Evolutionary conservation across 2,797 vertebrate species (phyloP).

Genomic region (Sebastes oblongus): DNA sequence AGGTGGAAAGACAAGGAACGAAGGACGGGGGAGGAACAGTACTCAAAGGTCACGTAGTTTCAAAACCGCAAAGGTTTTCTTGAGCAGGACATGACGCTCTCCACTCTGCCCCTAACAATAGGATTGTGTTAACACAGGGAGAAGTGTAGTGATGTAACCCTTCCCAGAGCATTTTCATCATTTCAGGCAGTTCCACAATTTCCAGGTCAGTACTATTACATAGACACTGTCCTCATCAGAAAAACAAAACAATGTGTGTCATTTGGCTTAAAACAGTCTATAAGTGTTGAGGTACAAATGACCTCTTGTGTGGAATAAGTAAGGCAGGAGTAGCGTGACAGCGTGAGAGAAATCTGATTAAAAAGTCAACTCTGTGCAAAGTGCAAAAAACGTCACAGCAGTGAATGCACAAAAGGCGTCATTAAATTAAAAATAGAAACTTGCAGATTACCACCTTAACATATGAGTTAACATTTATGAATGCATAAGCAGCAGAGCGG

Average conservation of each 20-base stretch:
- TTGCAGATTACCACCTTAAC: conserved; percentile 1
- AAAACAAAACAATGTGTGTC: background rate
- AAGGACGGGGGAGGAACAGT: background rate
- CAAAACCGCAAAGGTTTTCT: background rate
- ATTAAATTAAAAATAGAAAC: background rate
- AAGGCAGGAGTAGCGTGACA: background rate
- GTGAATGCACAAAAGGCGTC: background rate
- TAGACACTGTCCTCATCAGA: background rate
- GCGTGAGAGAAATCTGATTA: background rate
- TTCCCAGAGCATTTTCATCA: background rate
- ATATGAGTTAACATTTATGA: conserved; percentile 24
- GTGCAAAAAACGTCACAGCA: background rate
- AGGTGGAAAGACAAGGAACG: conserved; percentile 28
- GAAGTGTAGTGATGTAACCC: background rate
- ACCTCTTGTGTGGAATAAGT: background rate
- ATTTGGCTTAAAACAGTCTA: background rate
- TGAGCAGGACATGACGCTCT: background rate
- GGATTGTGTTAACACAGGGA: background rate
- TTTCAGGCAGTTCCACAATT: background rate
- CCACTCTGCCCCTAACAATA: background rate
- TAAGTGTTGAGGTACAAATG: background rate
- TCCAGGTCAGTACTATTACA: background rate
- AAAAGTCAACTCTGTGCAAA: background rate
- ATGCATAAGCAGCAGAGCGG: conserved; percentile 32
- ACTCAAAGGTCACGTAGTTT: background rate